phyloP scores from a whole-genome alignment of 1,140 invertebrate species.

The Drosophila athabasca region DNA sequence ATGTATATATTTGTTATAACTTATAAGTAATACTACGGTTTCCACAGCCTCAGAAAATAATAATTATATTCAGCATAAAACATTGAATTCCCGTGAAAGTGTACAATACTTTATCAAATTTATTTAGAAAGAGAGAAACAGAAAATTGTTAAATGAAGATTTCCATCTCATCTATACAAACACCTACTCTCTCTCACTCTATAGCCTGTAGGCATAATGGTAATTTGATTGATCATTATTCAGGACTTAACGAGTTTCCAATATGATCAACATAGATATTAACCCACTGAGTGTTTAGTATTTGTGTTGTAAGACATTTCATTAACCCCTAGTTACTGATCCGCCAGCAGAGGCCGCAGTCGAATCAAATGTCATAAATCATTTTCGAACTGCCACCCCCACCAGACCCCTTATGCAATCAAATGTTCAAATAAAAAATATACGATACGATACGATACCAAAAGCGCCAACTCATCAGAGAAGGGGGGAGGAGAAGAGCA shows the following conservation, averaged over 20 bases:
- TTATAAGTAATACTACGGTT: no score
- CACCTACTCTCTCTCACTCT: neutral
- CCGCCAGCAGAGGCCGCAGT: conserved; percentile 44
- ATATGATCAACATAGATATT: conserved; percentile 48
- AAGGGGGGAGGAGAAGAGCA: neutral
- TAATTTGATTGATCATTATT: conserved; percentile 50
- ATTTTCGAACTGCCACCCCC: conserved; percentile 39
- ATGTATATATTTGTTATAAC: no score
- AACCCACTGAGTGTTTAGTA: conserved; percentile 45
- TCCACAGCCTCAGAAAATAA: no score
- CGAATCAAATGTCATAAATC: conserved; percentile 70
- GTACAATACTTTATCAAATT: no score
- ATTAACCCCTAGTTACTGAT: conserved; percentile 64
- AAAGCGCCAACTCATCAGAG: conserved; percentile 52
- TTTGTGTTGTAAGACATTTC: conserved; percentile 63
- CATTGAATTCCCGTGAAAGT: no score
- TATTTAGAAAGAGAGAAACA: no score
- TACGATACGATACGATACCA: conserved; percentile 8
- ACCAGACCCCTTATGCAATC: conserved; percentile 65
- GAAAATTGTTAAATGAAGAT: no score
- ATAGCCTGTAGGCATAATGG: conserved; percentile 3
- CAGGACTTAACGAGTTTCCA: conserved; percentile 43
- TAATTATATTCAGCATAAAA: no score
- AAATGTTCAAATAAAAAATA: conserved; percentile 26
- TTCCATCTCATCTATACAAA: no score